Evolutionary conservation across 2,888 invertebrate species (phyloP).

Genomic region (Eumacrocentrus americanus): DNA sequence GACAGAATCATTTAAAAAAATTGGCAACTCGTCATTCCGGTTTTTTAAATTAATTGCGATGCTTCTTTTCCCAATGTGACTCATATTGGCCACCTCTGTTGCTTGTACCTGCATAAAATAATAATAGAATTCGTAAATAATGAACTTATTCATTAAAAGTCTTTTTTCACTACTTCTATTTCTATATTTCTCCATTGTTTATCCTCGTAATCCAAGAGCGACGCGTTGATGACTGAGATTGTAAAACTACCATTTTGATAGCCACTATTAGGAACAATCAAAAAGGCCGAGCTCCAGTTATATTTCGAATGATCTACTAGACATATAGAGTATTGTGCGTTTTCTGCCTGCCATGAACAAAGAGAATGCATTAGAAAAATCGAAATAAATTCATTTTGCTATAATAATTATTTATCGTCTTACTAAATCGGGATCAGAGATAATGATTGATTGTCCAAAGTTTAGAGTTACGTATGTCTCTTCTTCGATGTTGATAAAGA

Average conservation of each 20-base stretch:
- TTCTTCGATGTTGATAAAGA: conserved; percentile 63
- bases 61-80: conserved; percentile 57
- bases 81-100: conserved; percentile 46
- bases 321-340: conserved; percentile 66
- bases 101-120: conserved; percentile 52
- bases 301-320: conserved; percentile 47
- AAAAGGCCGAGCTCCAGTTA: conserved; percentile 64
- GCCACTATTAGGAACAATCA: conserved; percentile 67
- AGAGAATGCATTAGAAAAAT: no score
- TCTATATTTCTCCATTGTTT: conserved; percentile 63
- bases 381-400: neutral
- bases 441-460: conserved; percentile 63
- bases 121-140: neutral
- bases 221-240: conserved; percentile 65
- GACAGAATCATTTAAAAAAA: conserved; percentile 62
- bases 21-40: conserved; percentile 75
- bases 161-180: conserved; percentile 51
- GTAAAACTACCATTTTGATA: conserved; percentile 68
- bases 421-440: conserved; percentile 58
- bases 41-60: conserved; percentile 67
- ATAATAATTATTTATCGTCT: conserved; percentile 24
- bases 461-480: conserved; percentile 64
- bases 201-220: conserved; percentile 68
- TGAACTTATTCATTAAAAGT: neutral
- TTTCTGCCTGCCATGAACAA: conserved; percentile 65